A percentile compares a stretch with the other conserved stretches of the same genome.
phyloP scores from a whole-genome alignment of 2,888 invertebrate genomes.

The Azorinus chamasolen region DNA sequence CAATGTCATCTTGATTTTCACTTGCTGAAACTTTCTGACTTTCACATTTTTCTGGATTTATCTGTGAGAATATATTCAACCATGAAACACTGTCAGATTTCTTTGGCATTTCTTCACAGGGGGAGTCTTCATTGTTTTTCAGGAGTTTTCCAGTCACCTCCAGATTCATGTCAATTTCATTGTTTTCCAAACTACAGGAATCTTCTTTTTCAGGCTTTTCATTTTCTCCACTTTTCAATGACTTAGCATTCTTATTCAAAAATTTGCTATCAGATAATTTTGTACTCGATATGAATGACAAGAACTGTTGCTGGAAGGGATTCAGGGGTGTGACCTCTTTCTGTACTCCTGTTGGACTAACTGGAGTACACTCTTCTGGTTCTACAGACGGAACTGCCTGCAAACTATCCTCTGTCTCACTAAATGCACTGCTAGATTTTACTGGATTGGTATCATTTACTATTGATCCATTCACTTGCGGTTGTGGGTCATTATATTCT shows the following conservation, averaged over 20 bases:
- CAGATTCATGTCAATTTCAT: too few relatives aligned
- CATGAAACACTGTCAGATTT: slow-evolving; percentile 57
- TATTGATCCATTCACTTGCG: too few relatives aligned
- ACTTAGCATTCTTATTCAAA: not conserved
- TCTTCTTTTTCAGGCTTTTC: not conserved
- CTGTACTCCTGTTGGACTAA: too few relatives aligned
- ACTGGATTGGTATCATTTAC: too few relatives aligned
- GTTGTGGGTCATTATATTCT: too few relatives aligned
- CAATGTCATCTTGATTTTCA: slow-evolving; percentile 30
- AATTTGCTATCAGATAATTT: not conserved
- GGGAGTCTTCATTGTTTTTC: not conserved
- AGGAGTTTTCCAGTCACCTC: too few relatives aligned
- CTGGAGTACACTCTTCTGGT: too few relatives aligned
- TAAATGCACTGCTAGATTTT: too few relatives aligned
- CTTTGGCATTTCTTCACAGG: not conserved
- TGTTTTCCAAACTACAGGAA: too few relatives aligned
- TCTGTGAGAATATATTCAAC: slow-evolving; percentile 51
- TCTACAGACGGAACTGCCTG: too few relatives aligned
- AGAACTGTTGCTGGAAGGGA: slow-evolving; percentile 59
- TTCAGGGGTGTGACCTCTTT: slow-evolving; percentile 26
- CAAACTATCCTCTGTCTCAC: too few relatives aligned
- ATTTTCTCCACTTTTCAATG: slow-evolving; percentile 1
- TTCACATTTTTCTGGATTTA: slow-evolving; percentile 1
- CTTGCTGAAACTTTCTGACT: slow-evolving; percentile 1
- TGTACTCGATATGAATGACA: slow-evolving; percentile 54